These are phyloP conservation scores for Periophthalmus magnuspinnatus DNA, from an alignment of 2,797 vertebrate genomes.

Conservation along the genomic window DNA sequence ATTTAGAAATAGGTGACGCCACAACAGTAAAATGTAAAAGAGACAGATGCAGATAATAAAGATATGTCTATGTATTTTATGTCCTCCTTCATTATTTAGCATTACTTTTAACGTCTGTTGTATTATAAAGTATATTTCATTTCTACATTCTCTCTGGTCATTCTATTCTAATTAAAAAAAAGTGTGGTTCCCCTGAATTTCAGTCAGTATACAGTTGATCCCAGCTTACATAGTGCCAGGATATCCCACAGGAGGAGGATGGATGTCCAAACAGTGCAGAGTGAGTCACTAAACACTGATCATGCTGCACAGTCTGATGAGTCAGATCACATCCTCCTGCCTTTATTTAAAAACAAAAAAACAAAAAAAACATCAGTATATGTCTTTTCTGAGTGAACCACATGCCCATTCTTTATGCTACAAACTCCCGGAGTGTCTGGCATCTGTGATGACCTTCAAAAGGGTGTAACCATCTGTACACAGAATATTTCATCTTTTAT, in stretches of 20 bases:
- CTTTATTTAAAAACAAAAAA: constrained; percentile 6
- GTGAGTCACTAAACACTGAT: constrained; percentile 51
- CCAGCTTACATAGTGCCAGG: constrained; percentile 15
- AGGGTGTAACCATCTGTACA: neutral
- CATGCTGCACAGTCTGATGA: constrained; percentile 51
- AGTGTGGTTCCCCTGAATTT: neutral
- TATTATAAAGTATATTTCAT: too few relatives aligned
- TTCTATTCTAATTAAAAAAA: too few relatives aligned
- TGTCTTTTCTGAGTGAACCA: neutral
- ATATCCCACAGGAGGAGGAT: constrained; percentile 41
- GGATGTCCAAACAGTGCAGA: constrained; percentile 25
- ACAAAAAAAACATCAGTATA: constrained; percentile 4
- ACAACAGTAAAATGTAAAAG: too few relatives aligned
- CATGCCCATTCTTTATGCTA: neutral
- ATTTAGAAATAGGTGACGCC: too few relatives aligned
- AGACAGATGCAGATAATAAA: too few relatives aligned
- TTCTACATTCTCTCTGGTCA: too few relatives aligned
- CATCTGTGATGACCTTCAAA: neutral
- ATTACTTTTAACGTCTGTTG: too few relatives aligned
- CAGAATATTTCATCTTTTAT: neutral
- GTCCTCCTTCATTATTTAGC: too few relatives aligned
- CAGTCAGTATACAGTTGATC: constrained; percentile 9
- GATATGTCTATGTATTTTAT: too few relatives aligned
- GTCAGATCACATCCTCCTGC: constrained; percentile 38
- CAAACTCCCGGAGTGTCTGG: constrained; percentile 2